These are phyloP conservation scores for Saturnia pavonia DNA, from an alignment of 2,888 invertebrate species.

Conservation along the genomic window DNA sequence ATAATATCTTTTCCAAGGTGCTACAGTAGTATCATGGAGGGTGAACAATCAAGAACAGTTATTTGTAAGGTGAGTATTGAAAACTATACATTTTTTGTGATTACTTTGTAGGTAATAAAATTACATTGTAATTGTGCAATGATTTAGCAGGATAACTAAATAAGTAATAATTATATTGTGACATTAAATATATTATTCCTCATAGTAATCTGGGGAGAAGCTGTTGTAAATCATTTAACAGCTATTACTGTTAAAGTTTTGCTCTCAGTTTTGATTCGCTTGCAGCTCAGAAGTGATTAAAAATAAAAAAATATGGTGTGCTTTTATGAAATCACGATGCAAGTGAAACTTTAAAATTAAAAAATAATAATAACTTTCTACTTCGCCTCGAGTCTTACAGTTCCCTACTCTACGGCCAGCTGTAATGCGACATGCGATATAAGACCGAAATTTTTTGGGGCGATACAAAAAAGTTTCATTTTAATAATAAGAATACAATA, in stretches of 20 bases:
- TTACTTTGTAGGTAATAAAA: neutral
- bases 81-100: neutral
- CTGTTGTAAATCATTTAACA: neutral
- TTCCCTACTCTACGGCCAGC: too few species aligned
- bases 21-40: slow-evolving; percentile 97
- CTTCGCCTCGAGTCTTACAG: too few species aligned
- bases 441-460: too few species aligned
- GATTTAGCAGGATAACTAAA: neutral
- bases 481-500: neutral
- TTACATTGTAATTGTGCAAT: neutral
- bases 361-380: too few species aligned
- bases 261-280: neutral
- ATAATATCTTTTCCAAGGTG: slow-evolving; percentile 83
- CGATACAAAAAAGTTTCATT: too few species aligned
- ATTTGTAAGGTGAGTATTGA: slow-evolving; percentile 92
- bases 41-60: slow-evolving; percentile 98
- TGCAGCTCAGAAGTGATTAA: neutral
- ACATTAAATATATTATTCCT: neutral
- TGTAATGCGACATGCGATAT: too few species aligned
- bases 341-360: too few species aligned
- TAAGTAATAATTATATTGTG: neutral
- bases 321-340: too few species aligned
- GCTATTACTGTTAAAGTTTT: neutral
- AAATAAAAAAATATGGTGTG: too few species aligned
- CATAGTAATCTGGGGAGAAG: neutral